Base-by-base conservation (phyloP, 2,113 vertebrate genomes). In the Heliornis fulica region DNA sequence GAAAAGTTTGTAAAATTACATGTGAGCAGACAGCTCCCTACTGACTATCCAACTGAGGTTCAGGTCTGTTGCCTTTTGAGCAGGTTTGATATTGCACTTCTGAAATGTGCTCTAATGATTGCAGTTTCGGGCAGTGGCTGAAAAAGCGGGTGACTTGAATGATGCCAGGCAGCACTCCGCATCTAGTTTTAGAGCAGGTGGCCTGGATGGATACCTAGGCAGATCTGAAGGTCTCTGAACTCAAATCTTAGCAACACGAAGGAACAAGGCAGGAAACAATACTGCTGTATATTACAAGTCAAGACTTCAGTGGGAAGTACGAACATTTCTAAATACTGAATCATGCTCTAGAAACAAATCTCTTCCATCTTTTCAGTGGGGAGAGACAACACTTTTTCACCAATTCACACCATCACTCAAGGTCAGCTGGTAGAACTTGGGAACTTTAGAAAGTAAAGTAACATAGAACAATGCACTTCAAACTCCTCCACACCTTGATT, bases 1-100 rank as follows among this genome's bases (percentile, higher is more conserved):
- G 87, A 96, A 93, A 90, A 56, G 40, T 85, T 38, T 72, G 54
- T 71, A 86, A 77, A 92, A 83, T 85, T 85, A 57, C 31, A 54
- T 14, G n/a, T 79, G 76, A 85, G 48, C 59, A 93, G 68, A 69
- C 61, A 96, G 79, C 36, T 89, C 59, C 70, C 70, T 65, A 87
- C 57, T 18, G 32, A 89, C 87, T 84, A 75, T 40, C 40, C 60
- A 93, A 70, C 41, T 63, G 63, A 89, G 66, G 38, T 80, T 76
- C 74, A 59, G 66, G 36, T 83, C 43, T 79, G 76, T 59, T 74
- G 48, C 41, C 26, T 40, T 80, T 36, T 45, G 51, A 76, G n/a
- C 51, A 71, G 61, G 48, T 86, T 83, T 79, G 34, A 60, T 68
- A 89, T 5, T 48, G 66, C 32, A 16, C 15, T 59, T 34, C n/a